Evolutionary conservation across 2,888 invertebrate genomes (phyloP).

Genomic region (Pinctada fucata): DNA sequence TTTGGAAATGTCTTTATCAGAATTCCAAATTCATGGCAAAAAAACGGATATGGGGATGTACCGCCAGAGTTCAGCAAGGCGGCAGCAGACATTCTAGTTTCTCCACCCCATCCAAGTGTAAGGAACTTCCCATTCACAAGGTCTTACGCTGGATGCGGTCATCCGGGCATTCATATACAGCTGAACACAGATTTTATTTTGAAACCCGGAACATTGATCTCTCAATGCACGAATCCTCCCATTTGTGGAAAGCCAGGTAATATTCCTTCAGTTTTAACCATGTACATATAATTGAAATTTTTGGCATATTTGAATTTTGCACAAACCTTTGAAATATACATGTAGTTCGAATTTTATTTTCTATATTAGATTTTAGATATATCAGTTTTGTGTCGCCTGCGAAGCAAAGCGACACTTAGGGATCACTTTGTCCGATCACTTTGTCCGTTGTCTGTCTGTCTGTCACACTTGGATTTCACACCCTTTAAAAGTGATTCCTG

Average conservation of each 20-base stretch:
- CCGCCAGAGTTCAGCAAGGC: neutral
- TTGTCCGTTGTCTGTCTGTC: no score
- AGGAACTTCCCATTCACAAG: constrained; percentile 52
- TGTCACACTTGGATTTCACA: no score
- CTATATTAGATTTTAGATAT: no score
- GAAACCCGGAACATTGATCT: neutral
- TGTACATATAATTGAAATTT: neutral
- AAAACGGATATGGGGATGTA: neutral
- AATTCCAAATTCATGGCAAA: constrained; percentile 81
- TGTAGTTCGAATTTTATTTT: no score
- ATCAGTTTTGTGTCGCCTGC: no score
- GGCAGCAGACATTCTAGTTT: constrained; percentile 76
- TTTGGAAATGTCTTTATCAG: constrained; percentile 81
- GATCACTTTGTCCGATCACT: no score
- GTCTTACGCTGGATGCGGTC: constrained; percentile 64
- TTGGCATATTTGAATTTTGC: neutral
- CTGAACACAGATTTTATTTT: constrained; percentile 63
- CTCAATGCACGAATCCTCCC: neutral
- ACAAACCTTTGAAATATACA: no score
- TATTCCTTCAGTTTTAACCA: neutral
- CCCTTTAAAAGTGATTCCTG: no score
- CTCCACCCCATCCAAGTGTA: constrained; percentile 36
- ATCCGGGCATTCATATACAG: constrained; percentile 61
- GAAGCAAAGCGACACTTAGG: no score
- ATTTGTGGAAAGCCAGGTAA: constrained; percentile 25